A percentile compares a stretch with the other conserved stretches of the same genome.
Evolutionary conservation across 1,140 invertebrate genomes (phyloP).

Genomic region (Hylaeus volcanicus): DNA sequence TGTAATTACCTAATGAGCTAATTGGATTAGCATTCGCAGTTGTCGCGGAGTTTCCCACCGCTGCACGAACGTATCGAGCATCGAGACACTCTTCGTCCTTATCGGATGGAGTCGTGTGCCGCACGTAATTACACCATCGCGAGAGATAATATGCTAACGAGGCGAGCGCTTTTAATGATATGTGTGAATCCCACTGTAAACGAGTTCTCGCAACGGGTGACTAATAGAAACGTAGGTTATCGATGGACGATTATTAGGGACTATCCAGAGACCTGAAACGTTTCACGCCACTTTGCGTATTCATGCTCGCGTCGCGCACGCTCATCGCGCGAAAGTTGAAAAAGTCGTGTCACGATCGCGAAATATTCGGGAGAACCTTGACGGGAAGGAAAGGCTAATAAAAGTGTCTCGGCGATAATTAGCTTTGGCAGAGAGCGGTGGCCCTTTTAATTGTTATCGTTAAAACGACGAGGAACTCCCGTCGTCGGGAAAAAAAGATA

Average conservation of each 20-base stretch:
- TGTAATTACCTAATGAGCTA: constrained; percentile 65
- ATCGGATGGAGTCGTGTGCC: constrained; percentile 71
- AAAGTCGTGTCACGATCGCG: constrained; percentile 19
- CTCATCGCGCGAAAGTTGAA: not conserved
- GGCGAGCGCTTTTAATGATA: constrained; percentile 67
- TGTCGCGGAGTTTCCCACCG: constrained; percentile 48
- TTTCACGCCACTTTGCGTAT: not conserved
- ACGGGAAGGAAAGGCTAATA: constrained; percentile 62
- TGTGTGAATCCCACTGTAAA: constrained; percentile 68
- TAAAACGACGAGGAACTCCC: constrained; percentile 64
- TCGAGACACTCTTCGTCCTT: constrained; percentile 47
- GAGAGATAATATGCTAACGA: constrained; percentile 76
- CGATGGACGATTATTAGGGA: constrained; percentile 5
- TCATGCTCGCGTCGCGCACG: too few species aligned
- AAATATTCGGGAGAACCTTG: constrained; percentile 15
- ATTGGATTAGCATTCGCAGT: constrained; percentile 63
- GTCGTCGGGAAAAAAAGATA: constrained; percentile 45
- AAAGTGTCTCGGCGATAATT: constrained; percentile 72
- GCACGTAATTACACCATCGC: constrained; percentile 62
- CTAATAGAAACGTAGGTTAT: constrained; percentile 47
- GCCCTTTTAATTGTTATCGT: constrained; percentile 74
- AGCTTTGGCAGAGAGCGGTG: constrained; percentile 61
- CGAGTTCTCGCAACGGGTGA: constrained; percentile 65
- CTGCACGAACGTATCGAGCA: constrained; percentile 39
- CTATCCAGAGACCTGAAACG: not conserved